These are phyloP conservation scores for Agapetus fuscipes DNA, from an alignment of 2,888 invertebrate species.

Conservation along the genomic window DNA sequence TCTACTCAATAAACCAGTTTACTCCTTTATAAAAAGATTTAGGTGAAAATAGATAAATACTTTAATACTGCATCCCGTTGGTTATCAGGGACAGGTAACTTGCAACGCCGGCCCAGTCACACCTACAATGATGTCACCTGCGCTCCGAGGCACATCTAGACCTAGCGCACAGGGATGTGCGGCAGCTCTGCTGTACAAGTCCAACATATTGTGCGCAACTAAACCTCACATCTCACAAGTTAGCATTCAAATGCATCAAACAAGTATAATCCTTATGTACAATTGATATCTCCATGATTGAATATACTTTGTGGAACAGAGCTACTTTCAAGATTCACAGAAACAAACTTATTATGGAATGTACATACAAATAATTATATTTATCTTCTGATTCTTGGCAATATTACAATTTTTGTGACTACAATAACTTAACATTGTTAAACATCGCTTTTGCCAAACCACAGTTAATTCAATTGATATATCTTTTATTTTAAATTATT, in stretches of 20 bases:
- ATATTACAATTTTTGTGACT: constrained; percentile 32
- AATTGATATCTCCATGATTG: not conserved
- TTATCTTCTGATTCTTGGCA: constrained; percentile 58
- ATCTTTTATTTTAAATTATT: constrained; percentile 20
- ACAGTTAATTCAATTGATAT: constrained; percentile 17
- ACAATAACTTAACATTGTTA: constrained; percentile 13
- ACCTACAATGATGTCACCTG: too few relatives aligned
- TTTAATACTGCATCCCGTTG: constrained; percentile 20
- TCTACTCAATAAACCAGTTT: constrained; percentile 16
- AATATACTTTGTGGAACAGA: constrained; percentile 5
- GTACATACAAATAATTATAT: constrained; percentile 73
- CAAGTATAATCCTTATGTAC: not conserved
- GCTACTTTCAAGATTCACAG: constrained; percentile 34
- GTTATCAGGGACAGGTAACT: constrained; percentile 14
- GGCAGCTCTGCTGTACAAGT: constrained; percentile 11
- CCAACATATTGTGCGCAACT: constrained; percentile 17
- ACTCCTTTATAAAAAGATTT: constrained; percentile 17
- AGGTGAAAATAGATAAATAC: constrained; percentile 16
- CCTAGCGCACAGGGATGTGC: constrained; percentile 3
- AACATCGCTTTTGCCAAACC: constrained; percentile 20
- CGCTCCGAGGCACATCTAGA: too few relatives aligned
- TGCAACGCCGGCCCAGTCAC: constrained; percentile 16
- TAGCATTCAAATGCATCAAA: too few relatives aligned
- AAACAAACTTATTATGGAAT: constrained; percentile 68
- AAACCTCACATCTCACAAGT: too few relatives aligned